Conservation (phyloP, 2,797 vertebrate species). For the Eulemur albifrons region DNA sequence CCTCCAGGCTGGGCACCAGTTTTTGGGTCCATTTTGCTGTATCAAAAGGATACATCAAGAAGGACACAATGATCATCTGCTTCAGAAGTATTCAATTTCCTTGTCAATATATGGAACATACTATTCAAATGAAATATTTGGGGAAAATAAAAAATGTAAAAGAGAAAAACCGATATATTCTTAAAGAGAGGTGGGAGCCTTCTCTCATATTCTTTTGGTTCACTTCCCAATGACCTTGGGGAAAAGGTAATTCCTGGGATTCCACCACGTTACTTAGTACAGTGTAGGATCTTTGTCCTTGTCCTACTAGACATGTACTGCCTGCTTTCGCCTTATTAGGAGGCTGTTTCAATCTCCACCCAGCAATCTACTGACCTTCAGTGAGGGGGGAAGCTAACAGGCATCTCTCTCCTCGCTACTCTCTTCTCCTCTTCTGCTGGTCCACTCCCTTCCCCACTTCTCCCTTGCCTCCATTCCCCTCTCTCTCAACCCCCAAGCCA, state of each 20-base stretch:
- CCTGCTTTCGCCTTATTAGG: background rate
- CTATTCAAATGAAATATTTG: background rate
- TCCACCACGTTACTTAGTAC: background rate
- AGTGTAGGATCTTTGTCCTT: background rate
- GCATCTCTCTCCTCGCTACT: background rate
- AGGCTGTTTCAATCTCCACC: background rate
- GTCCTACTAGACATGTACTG: background rate
- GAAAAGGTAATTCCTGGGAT: too few relatives aligned
- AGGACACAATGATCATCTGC: fast-evolving
- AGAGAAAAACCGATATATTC: background rate
- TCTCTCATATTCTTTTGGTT: background rate
- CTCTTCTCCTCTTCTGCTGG: background rate
- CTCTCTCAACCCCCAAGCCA: fast-evolving
- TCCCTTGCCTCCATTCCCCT: background rate
- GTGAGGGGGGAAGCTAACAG: background rate
- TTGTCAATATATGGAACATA: background rate
- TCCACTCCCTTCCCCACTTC: background rate
- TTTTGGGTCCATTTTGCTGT: too few relatives aligned
- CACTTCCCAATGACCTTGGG: background rate
- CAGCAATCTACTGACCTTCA: too few relatives aligned
- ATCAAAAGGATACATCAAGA: background rate
- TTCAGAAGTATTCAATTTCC: background rate
- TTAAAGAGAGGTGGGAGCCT: background rate
- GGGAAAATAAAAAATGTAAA: background rate
- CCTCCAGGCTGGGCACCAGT: too few relatives aligned